Evolutionary conservation across 1,140 invertebrate genomes (phyloP), one percentile per base, ranked within the genome.

Genomic region (Phocides pigmalion): DNA sequence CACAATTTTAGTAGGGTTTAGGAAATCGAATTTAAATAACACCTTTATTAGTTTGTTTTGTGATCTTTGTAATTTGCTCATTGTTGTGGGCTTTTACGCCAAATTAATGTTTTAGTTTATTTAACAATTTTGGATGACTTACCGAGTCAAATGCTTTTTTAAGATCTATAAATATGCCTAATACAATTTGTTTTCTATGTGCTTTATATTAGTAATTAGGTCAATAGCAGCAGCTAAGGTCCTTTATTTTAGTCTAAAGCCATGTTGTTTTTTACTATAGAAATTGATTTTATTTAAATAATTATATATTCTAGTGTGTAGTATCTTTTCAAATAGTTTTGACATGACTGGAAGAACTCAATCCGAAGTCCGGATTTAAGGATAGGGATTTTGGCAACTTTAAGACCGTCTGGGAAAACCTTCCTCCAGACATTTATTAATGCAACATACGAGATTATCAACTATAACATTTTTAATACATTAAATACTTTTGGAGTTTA

Each of bases 201-300:
- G 50, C 62, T 67, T 72, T 19, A 72, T 51, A 19, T 59, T 32
- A 11, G 44, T 67, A 11, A 66, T 54, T 11, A 64, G n/a, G 9
- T 73, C 56, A 12, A 73, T 25, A 19, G 50, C 42, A 11, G 62
- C 41, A 3, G 62, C 8, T 32, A 64, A 42, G 4, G 49, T 46
- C 17, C n/a, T 46, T 12, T 35, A 50, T 46, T 53, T 51, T 14
- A 19, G 20, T 16, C 49, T 11, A 25, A 63, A 53, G 3, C 62
- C 62, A 4, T 53, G 35, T 20, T 63, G 22, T 8, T 9, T 32
- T 8, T 32, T 3, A 32, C 3, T 32, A 9, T 4, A 1, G 28
- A 32, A 32, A 32, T 32, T 9, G 9, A 32, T 32, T 9, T 32
- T 32, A 32, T 32, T 32, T 4, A 32, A 9, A 1, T 32, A 9